Base-by-base conservation (phyloP, 2,797 vertebrate genomes). In the Muscicapa striata region DNA sequence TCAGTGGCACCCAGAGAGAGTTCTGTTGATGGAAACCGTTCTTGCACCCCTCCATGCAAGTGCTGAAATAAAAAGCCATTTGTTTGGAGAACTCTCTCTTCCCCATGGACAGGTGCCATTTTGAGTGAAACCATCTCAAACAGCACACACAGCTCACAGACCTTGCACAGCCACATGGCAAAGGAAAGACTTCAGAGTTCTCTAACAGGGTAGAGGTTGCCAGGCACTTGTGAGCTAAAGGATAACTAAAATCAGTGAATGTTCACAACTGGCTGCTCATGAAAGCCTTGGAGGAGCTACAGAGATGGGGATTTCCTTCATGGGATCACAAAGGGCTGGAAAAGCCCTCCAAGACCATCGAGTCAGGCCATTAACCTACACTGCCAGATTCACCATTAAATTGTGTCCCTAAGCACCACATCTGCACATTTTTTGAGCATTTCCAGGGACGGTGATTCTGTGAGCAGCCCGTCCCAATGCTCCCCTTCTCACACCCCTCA, bases 51-150 rank as follows among this genome's bases (percentile, higher is more conserved):
- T 93, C 83, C 30, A 9, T 22, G 38, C 45, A 20, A 68, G 73
- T 67, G 46, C 45, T 45, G 43, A 66, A 94, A 89, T 64, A 94
- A 89, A 15, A 32, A 90, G 49, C 38, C 73, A 3, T 89, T 95
- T 96, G 89, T 93, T 70, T 75, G 87, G 73, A 87, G 73, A 45
- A 14, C 12, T 75, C 62, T 86, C 1, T 55, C 66, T 55, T 87
- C 73, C 92, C 87, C 34, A 11, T 3, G 58, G 92, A 12, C 82
- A 83, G 79, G 69, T 80, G 75, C 68, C 55, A 27, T 18, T 74
- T 55, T 78, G 91, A 96, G 84, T 52, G 69, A 89, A 92, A 81
- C 79, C 78, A 74, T 36, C 84, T 43, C 74, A 38, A 45, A 24
- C 51, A 87, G 46, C 41, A 29, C 36, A 49, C 54, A 9, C 36